These are phyloP conservation scores for Coracias cyanogaster DNA, from an alignment of 2,797 vertebrate species.

Conservation along the genomic window DNA sequence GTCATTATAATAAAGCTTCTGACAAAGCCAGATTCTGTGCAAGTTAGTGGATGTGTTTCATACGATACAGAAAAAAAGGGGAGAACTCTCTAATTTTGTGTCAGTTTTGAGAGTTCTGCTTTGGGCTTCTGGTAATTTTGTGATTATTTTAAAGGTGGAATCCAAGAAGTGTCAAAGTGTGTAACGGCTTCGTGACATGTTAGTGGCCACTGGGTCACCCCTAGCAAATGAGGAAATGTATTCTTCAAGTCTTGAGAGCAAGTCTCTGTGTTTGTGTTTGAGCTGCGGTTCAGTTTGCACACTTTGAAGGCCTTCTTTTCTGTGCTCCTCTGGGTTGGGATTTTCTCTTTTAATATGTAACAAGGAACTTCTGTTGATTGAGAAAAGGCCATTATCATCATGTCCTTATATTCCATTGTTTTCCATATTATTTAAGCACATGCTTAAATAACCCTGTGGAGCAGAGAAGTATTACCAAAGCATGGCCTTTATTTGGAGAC, in stretches of 20 bases:
- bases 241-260: neutral
- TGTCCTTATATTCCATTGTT: neutral
- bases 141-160: neutral
- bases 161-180: neutral
- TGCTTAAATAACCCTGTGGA: rapidly evolving
- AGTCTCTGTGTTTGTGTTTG: neutral
- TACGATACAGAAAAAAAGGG: neutral
- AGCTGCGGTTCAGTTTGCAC: neutral
- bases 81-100: neutral
- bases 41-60: neutral
- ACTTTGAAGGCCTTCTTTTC: neutral
- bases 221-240: neutral
- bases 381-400: rapidly evolving
- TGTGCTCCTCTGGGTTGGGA: neutral
- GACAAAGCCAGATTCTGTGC: neutral
- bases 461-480: neutral
- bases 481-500: neutral
- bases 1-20: neutral
- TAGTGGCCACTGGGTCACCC: neutral
- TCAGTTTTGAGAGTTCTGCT: neutral
- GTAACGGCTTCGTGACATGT: rapidly evolving
- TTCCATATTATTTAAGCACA: neutral
- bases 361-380: neutral
- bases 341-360: neutral
- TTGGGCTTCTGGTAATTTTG: neutral